Conservation (phyloP, 2,888 invertebrate genomes). For the Chrysotoxum bicinctum region DNA sequence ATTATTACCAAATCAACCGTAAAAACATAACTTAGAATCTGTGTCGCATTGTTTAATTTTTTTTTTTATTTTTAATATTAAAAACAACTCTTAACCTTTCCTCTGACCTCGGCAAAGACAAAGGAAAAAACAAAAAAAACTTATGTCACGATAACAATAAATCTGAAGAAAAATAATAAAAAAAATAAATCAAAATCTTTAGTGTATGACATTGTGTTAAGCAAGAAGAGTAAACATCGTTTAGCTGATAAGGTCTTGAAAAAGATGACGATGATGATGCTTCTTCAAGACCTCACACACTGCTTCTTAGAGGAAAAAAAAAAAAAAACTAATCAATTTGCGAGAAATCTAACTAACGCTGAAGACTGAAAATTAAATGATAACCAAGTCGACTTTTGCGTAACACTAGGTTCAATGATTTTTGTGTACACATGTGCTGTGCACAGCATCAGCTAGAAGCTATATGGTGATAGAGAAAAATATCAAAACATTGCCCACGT, state of each 20-base stretch:
- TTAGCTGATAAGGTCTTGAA: constrained; percentile 44
- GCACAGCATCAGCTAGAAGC: not conserved
- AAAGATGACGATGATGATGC: constrained; percentile 14
- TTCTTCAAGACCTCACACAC: constrained; percentile 41
- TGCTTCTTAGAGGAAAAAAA: not conserved
- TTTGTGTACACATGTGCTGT: not conserved
- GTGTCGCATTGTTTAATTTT: not conserved
- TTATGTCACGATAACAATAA: not conserved
- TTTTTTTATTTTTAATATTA: not conserved
- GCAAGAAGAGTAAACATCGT: constrained; percentile 28
- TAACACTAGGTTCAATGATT: constrained; percentile 36
- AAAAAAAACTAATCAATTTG: constrained; percentile 35
- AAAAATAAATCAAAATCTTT: too few species aligned
- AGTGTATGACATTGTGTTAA: not conserved
- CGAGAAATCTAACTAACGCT: constrained; percentile 7
- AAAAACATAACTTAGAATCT: not conserved
- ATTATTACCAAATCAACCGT: not conserved
- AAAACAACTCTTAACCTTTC: not conserved
- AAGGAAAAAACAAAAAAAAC: not conserved
- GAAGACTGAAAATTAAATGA: constrained; percentile 31
- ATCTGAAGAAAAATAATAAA: not conserved
- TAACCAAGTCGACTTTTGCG: constrained; percentile 59
- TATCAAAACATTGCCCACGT: constrained; percentile 15
- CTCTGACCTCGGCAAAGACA: not conserved
- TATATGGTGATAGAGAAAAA: not conserved